These are phyloP conservation scores for Sinocyclocheilus anshuiensis DNA, from an alignment of 2,113 vertebrate species.

Conservation along the genomic window DNA sequence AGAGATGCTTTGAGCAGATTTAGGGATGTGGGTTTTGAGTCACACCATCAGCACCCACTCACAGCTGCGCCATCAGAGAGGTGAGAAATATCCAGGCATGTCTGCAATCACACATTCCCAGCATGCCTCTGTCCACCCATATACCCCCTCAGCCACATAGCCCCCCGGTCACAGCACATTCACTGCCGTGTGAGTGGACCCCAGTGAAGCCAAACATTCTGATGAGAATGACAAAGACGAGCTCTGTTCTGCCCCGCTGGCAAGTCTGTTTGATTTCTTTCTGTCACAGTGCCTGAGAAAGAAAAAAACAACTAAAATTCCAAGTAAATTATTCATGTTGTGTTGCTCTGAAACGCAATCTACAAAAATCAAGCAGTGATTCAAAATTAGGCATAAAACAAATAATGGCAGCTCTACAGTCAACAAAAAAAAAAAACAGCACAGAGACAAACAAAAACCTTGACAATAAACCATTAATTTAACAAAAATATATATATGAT, in stretches of 20 bases:
- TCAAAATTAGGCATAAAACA: slow-evolving; percentile 20
- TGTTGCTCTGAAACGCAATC: slow-evolving; percentile 23
- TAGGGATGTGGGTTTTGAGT: not conserved
- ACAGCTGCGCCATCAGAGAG: slow-evolving; percentile 42
- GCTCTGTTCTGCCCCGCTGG: slow-evolving; percentile 22
- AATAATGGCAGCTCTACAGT: slow-evolving; percentile 16
- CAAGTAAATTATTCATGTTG: slow-evolving; percentile 37
- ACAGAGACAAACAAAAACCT: not conserved
- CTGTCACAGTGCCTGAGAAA: slow-evolving; percentile 19
- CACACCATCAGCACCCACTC: slow-evolving; percentile 35
- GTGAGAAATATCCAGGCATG: slow-evolving; percentile 9
- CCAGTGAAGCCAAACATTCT: slow-evolving; percentile 44
- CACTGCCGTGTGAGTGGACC: slow-evolving; percentile 19
- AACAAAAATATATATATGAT: not conserved
- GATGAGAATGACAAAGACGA: slow-evolving; percentile 45
- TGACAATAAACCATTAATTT: not conserved
- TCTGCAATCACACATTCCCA: slow-evolving; percentile 44
- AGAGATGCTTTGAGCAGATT: slow-evolving; percentile 8
- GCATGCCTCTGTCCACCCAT: slow-evolving; percentile 47
- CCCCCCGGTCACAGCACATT: slow-evolving; percentile 39
- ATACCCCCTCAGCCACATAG: slow-evolving; percentile 53
- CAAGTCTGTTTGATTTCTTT: slow-evolving; percentile 26
- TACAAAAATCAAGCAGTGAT: slow-evolving; percentile 28
- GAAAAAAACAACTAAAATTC: slow-evolving; percentile 13
- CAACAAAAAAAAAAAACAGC: not conserved